phyloP scores from a whole-genome alignment of 1,140 invertebrate genomes.

The Zeugodacus cucurbitae region DNA sequence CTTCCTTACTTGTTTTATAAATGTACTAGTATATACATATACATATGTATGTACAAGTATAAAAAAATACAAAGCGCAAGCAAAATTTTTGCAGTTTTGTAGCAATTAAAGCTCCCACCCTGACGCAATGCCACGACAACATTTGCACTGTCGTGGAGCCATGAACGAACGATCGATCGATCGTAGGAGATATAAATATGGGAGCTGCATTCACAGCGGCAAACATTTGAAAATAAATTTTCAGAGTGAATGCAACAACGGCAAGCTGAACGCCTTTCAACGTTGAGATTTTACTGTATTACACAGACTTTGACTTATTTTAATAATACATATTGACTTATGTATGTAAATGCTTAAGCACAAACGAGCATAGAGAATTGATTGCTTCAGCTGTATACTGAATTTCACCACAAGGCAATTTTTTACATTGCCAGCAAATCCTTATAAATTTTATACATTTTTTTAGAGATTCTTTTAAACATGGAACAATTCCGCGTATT shows the following conservation, averaged over 20 bases:
- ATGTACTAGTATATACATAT: no score
- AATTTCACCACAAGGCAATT: conserved; percentile 28
- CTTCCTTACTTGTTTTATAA: no score
- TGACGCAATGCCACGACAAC: neutral
- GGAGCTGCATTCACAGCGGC: neutral
- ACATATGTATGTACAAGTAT: neutral
- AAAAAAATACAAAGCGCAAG: neutral
- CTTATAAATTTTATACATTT: neutral
- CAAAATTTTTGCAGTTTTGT: neutral
- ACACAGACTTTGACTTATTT: no score
- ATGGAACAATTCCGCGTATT: conserved; percentile 13
- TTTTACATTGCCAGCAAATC: neutral
- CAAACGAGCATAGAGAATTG: neutral
- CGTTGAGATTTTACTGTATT: neutral
- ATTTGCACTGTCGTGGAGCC: neutral
- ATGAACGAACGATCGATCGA: neutral
- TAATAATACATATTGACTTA: neutral
- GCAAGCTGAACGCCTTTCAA: neutral
- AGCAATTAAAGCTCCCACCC: neutral
- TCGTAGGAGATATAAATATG: neutral
- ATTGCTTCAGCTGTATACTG: neutral
- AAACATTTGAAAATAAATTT: neutral
- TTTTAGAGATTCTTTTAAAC: neutral
- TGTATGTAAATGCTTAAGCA: neutral
- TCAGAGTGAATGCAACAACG: conserved; percentile 4